phyloP scores from a whole-genome alignment of 1,140 invertebrate species.

The Homarus americanus region DNA sequence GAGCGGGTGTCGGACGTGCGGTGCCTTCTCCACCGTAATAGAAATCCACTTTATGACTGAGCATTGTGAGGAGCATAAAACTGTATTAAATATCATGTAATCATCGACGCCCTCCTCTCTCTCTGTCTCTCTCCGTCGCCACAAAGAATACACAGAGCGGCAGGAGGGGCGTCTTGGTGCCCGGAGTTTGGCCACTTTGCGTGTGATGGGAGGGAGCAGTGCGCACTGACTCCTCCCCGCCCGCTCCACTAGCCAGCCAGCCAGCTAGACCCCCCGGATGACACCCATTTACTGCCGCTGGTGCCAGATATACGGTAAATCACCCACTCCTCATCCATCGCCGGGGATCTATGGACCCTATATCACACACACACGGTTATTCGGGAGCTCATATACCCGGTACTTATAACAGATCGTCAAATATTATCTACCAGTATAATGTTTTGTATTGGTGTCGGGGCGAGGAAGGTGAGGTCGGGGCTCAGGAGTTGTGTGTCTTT shows the following conservation, averaged over 20 bases:
- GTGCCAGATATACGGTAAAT: conserved; percentile 70
- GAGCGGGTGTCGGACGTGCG: no score
- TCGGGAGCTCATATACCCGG: background rate
- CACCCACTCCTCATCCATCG: conserved; percentile 14
- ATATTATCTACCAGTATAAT: no score
- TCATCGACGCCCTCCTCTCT: background rate
- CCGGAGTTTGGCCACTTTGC: conserved; percentile 33
- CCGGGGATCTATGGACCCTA: background rate
- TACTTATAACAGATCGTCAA: background rate
- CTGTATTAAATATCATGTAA: background rate
- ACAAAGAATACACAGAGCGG: conserved; percentile 12
- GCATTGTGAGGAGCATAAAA: background rate
- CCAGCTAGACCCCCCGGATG: conserved; percentile 57
- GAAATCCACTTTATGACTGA: background rate
- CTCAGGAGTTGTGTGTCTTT: no score
- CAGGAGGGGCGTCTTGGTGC: conserved; percentile 19
- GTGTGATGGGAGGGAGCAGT: background rate
- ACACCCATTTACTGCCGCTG: conserved; percentile 60
- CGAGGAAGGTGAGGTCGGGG: no score
- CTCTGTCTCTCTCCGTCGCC: conserved; percentile 10
- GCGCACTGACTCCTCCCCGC: conserved; percentile 1
- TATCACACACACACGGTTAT: conserved; percentile 4
- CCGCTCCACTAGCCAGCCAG: no score
- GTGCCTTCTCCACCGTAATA: no score
- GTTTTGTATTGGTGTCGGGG: no score